Base-by-base conservation (phyloP, 1,140 invertebrate genomes). In the Eufriesea mexicana region DNA sequence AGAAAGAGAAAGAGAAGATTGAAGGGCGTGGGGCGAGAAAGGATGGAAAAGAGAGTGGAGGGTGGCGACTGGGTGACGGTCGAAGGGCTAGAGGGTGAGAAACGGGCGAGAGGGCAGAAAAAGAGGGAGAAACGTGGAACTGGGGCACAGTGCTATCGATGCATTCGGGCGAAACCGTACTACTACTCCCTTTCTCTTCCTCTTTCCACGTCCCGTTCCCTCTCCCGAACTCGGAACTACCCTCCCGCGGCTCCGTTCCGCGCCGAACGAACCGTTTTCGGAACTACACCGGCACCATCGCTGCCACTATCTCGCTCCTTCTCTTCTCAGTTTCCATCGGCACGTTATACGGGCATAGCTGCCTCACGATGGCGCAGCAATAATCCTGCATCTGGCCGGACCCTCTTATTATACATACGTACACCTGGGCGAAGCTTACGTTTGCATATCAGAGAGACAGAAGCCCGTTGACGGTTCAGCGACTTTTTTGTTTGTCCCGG, bases 111-210 rank as follows among this genome's bases (percentile, higher is more conserved):
- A 84, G 66, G 18, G 42, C 55, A 55, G 70, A 74, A 79, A 68
- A 64, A 77, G 55, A 62, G 61, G 28, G 57, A 72, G 73, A 54
- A 68, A 76, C 64, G 84, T 84, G 84, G 83, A 91, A 90, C 88
- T 90, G 83, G 89, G 89, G 86, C 90, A 89, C 74, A 84, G 79
- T 89, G 80, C 79, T 91, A 91, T 91, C 90, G 88, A 91, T 90
- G 91, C 88, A 91, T 89, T 90, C 86, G 82, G 83, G 73, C 57
- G 85, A 89, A 89, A 90, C 77, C 81, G 67, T 78, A 73, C 72
- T 57, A 51, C 12, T 12, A 8, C 82, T 66, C 88, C 81, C 82
- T 86, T 82, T 83, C 73, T 86, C 64, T 16, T 28, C 61, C 55
- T 57, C 23, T n/a, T 76, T 68, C 84, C 62, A 25, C 82, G 55